Evolutionary conservation across 1,140 invertebrate genomes (phyloP), one percentile per base, ranked within the genome.

Genomic region (Lucilia sericata): DNA sequence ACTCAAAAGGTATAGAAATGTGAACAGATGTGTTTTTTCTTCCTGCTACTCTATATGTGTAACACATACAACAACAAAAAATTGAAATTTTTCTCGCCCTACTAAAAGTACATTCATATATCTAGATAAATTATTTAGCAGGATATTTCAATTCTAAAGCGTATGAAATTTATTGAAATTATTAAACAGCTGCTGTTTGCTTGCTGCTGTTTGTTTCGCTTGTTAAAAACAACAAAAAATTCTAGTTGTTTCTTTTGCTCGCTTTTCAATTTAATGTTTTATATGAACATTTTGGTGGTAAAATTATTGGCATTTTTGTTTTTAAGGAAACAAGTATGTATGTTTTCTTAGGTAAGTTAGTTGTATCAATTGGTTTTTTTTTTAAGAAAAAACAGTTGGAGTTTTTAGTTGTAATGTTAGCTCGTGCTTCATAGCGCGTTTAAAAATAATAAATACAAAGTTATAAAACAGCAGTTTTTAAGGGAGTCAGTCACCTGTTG

Each of bases 131-230:
- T 30, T 30, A 30, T 30, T 30, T 19, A 65, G 14, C 65, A 70
- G 65, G 65, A 70, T 70, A 70, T 70, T 70, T 70, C 14, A 60
- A n/a, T 60, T 60, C 14, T 25, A 21, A 25, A 70, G 19, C 65
- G 65, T 70, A 70, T 70, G 19, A 70, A 70, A 21, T 70, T 70
- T 70, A 25, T 70, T 70, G n/a, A 70, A 70, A 70, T n/a, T 70
- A 80, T 14, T 49, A 80, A 80, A 80, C 76, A 80, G 42, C 76
- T 80, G 76, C 76, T 42, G 76, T 30, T 30, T 30, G 25, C 25
- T 30, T 30, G 25, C 25, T 30, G 25, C 25, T 30, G 25, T 30
- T 30, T 30, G 25, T 80, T 80, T 51, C 76, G 42, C n/a, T 80
- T 80, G 47, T 80, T 80, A 49, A 76, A 70, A 78, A 78, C 75